phyloP scores from a whole-genome alignment of 2,113 vertebrate species.

The Uropsilus gracilis region DNA sequence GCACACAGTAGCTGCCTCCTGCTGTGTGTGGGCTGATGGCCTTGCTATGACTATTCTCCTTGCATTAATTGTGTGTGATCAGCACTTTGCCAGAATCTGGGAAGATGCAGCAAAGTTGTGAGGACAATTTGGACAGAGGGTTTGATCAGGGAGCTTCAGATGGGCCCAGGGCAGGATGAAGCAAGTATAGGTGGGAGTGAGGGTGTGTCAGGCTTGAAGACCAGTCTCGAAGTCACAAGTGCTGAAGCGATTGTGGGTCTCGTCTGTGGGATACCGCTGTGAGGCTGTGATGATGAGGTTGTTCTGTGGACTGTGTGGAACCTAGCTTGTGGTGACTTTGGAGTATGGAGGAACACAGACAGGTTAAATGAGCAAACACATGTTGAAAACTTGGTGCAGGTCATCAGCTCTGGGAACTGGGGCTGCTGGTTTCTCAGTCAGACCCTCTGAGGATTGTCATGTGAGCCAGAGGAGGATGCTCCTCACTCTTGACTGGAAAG shows the following conservation, averaged over 20 bases:
- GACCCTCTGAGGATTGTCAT: too few species aligned
- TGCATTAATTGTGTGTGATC: too few species aligned
- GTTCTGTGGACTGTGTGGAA: background rate
- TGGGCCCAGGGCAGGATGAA: background rate
- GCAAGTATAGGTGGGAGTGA: background rate
- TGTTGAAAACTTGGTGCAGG: background rate
- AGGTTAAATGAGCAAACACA: background rate
- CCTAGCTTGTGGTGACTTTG: background rate
- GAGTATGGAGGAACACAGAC: background rate
- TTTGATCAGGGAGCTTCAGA: background rate
- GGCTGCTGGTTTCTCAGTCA: background rate
- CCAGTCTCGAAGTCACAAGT: background rate
- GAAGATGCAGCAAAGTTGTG: background rate
- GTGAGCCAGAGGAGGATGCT: background rate
- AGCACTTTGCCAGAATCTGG: background rate
- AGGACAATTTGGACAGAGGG: background rate
- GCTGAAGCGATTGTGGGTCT: background rate
- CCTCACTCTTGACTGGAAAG: background rate
- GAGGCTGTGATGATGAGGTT: background rate
- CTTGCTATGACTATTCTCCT: background rate
- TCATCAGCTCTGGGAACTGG: background rate
- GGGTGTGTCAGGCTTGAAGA: background rate
- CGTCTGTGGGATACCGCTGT: background rate
- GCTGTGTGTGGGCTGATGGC: fast-evolving
- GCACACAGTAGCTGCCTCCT: fast-evolving